Evolutionary conservation across 2,888 invertebrate species (phyloP), one percentile per base, ranked within the genome.

Genomic region (Drosophila anomelani): DNA sequence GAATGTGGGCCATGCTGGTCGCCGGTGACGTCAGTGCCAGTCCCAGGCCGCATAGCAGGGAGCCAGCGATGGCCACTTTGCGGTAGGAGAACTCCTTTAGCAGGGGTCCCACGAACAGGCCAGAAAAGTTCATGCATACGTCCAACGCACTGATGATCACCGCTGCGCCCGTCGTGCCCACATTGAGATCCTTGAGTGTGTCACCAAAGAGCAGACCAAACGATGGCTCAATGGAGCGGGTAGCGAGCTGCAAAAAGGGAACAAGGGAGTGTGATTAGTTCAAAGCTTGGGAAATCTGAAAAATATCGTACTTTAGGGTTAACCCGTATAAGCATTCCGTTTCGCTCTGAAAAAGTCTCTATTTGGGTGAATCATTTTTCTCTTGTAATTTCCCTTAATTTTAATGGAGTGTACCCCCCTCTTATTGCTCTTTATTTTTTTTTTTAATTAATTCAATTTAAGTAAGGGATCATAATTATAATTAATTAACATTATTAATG

Each of bases 171-270:
- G 96, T 96, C 2, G 96, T 96, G 78, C 95, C 95, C 54, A 96
- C 95, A n/a, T 94, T 93, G 38, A 96, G 93, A 67, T 95, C 95
- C 64, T 93, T 93, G 60, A 96, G 92, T 41, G 96, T 93, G 91
- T 96, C 96, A 81, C 95, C 95, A 91, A 96, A 96, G n/a, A 96
- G 94, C 58, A 96, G 93, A 51, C 96, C 96, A 88, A 96, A 96
- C 2, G 96, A 96, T 60, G 96, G 96, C 91, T 96, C 96, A 88
- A 96, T 94, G 29, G 96, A 96, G 89, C 96, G 94, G 56, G 96
- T 95, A 74, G 96, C 96, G 90, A 96, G 94, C 96, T 96, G 93
- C 7, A 70, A 61, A 63, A 5, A 34, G 34, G 23, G 20, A 46
- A 23, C 13, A n/a, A 13, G 8, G 32, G 20, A 9, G 6, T 8